Conservation (phyloP, 2,113 vertebrate genomes). For the Scomber colias region DNA sequence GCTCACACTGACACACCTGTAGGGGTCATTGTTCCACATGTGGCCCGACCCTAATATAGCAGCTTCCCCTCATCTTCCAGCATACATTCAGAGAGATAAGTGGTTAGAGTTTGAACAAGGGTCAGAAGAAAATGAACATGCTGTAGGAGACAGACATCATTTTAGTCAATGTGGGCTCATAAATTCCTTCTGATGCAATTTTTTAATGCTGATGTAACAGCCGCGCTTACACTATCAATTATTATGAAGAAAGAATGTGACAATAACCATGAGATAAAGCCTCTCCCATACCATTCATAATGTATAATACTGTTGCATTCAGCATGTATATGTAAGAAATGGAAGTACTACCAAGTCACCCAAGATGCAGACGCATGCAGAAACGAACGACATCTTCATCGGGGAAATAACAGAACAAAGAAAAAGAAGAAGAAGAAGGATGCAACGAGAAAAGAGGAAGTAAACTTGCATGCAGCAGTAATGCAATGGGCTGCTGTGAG, state of each 20-base stretch:
- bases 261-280: too few species aligned
- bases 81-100: background rate
- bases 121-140: slow-evolving; percentile 21
- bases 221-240: background rate
- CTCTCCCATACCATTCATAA: too few species aligned
- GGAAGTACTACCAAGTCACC: slow-evolving; percentile 30
- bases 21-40: slow-evolving; percentile 23
- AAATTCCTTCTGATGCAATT: background rate
- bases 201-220: background rate
- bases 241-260: background rate
- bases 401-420: slow-evolving; percentile 42
- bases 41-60: background rate
- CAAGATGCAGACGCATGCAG: slow-evolving; percentile 74
- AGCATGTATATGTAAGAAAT: background rate
- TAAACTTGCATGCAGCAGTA: slow-evolving; percentile 81
- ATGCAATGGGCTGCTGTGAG: slow-evolving; percentile 82
- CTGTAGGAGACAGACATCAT: background rate
- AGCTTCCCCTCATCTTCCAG: slow-evolving; percentile 6
- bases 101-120: background rate
- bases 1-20: slow-evolving; percentile 10
- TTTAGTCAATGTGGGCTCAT: background rate
- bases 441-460: slow-evolving; percentile 38
- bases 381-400: slow-evolving; percentile 33
- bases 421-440: slow-evolving; percentile 33
- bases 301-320: background rate